Evolutionary conservation across 2,888 invertebrate genomes (phyloP), one percentile per base, ranked within the genome.

Genomic region (Papilio protenor): DNA sequence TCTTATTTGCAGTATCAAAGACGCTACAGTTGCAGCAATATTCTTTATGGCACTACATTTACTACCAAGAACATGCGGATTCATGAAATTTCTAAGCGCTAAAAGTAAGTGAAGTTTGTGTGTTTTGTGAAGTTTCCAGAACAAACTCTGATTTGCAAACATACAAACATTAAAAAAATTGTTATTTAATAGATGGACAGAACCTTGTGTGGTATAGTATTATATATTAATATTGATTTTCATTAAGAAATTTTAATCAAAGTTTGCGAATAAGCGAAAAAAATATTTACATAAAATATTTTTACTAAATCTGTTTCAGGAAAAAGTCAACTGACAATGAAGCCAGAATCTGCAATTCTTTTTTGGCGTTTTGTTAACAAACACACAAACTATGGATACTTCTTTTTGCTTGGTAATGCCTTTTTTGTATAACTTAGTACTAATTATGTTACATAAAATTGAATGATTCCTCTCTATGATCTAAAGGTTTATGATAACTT

Each of bases 341-440:
- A 90, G 82, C 85, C 90, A 0, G 90, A 90, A 76, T 92, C 92
- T 2, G 84, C 85, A 0, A 85, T 93, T 69, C 78, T 93, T 64
- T 91, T 86, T 85, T 93, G 92, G 92, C 84, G 86, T 45, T 93
- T 87, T 82, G 87, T 91, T 2, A 91, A 93, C 76, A 89, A 86
- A 79, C 89, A 93, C 69, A 81, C 88, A 10, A 89, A 88, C 71
- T 93, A 93, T 79, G 89, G 87, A 55, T 92, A 91, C 77, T 81
- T 91, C 0, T 86, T 91, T 49, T n/a, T 91, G 12, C 80, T 90
- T 1, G 92, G 92, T 90, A 83, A 82, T 66, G 71, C 16, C 57
- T 12, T 77, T 66, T 69, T 74, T n/a, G 21, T 47, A 23, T 52
- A 75, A 55, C 12, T 47, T 6, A 69, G 21, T 14, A 27, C 8